These are phyloP conservation scores for Ochotona princeps DNA, from an alignment of 2,113 vertebrate species.

Conservation along the genomic window DNA sequence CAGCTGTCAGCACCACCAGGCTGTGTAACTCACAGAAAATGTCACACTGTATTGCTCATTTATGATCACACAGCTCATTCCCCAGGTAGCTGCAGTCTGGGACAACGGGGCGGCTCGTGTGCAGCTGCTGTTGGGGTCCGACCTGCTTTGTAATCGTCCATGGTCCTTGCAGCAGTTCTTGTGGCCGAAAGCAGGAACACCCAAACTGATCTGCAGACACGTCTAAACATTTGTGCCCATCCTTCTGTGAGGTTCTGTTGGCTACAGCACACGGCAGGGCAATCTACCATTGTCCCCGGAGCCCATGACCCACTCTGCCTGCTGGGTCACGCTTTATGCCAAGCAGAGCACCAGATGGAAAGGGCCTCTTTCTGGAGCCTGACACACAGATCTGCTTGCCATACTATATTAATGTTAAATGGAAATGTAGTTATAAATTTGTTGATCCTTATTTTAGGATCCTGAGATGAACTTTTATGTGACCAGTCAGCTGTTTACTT, in stretches of 20 bases:
- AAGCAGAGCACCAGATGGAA: not conserved
- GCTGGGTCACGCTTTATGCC: not conserved
- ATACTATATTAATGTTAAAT: not conserved
- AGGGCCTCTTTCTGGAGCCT: not conserved
- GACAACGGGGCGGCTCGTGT: not conserved
- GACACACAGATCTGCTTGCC: not conserved
- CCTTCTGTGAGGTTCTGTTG: not conserved
- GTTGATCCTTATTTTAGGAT: constrained; percentile 1
- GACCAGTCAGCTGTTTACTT: constrained; percentile 10
- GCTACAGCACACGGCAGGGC: not conserved
- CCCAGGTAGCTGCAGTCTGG: not conserved
- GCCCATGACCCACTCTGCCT: not conserved
- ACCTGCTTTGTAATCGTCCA: not conserved
- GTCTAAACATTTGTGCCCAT: not conserved
- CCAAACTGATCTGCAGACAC: not conserved
- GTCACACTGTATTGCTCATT: too few relatives aligned
- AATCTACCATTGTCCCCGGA: not conserved
- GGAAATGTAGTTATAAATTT: not conserved
- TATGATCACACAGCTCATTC: not conserved
- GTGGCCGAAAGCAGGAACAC: not conserved
- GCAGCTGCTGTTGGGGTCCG: not conserved
- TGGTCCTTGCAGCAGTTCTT: not conserved
- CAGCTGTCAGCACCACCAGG: not conserved
- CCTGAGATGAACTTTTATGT: constrained; percentile 12
- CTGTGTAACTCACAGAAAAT: not conserved